These are phyloP conservation scores for Xanthorhoe spadicearia DNA, from an alignment of 2,888 invertebrate species.

Conservation along the genomic window DNA sequence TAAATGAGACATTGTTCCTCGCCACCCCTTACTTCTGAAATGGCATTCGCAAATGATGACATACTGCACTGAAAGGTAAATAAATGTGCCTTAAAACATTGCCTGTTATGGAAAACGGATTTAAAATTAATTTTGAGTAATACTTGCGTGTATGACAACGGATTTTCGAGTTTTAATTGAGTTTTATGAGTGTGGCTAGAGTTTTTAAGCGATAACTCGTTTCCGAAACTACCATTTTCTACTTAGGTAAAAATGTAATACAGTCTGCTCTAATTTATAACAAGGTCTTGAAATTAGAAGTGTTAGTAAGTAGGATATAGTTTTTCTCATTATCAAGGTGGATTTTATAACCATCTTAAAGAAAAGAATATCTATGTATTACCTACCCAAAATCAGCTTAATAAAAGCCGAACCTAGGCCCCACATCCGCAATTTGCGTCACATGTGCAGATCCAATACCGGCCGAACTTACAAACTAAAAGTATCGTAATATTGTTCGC, in stretches of 20 bases:
- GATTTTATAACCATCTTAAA: neutral
- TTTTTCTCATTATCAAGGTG: too few species aligned
- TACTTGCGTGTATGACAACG: constrained; percentile 34
- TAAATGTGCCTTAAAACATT: constrained; percentile 56
- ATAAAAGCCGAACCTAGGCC: constrained; percentile 13
- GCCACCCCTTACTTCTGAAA: constrained; percentile 59
- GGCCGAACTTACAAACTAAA: constrained; percentile 30
- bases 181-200: constrained; percentile 4
- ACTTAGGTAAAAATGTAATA: neutral
- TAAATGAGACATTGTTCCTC: constrained; percentile 72
- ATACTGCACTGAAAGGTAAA: constrained; percentile 65
- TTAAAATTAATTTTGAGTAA: constrained; percentile 68
- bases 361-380: neutral
- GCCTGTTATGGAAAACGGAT: constrained; percentile 58
- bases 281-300: too few species aligned
- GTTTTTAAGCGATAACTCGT: neutral
- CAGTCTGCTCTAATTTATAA: neutral
- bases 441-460: constrained; percentile 28
- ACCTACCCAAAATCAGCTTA: neutral
- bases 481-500: constrained; percentile 35
- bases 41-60: constrained; percentile 71
- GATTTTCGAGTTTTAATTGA: constrained; percentile 3
- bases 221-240: neutral
- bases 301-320: too few species aligned
- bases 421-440: constrained; percentile 24